Base-by-base conservation (phyloP, 2,113 vertebrate species). In the Pyrgilauda ruficollis region DNA sequence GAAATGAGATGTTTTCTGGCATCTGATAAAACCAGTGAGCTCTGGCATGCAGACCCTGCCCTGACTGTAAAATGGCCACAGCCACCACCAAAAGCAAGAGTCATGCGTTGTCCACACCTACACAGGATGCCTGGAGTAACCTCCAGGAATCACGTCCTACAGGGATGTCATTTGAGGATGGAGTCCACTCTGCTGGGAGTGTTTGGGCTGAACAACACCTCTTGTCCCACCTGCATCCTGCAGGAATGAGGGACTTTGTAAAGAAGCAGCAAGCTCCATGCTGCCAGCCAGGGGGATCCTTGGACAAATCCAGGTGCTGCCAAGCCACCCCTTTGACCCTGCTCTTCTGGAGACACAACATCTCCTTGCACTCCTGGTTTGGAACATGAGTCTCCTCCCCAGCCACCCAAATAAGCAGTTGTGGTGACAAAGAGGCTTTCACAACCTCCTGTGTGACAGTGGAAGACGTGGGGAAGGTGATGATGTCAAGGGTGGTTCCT, bases 401-500 rank as follows among this genome's bases (percentile, higher is more conserved):
- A 83, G 5, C 5, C 21, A 39, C 23, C 9, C 59, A 93, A 89
- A 62, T 15, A 68, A 31, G 66, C 84, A 77, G 73, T 56, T 88
- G 63, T 7, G 7, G 61, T 50, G 83, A 67, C 87, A 73, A 49
- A 23, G 59, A 73, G 63, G 69, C 59, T 96, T 94, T 90, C 93
- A 69, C 70, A 96, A 97, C 70, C 43, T 92, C 66, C 62, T 47
- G 80, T 18, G 16, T 17, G 81, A 21, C 89, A 33, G 77, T 1
- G 2, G 67, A 17, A n/a, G 87, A 81, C 0, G 9, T 63, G 68
- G 86, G 81, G 84, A 79, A 86, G 91, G 85, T 75, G 90, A 24
- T 86, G 94, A 96, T 77, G 91, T 90, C 78, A 80, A 31, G 49
- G 7, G 2, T 35, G 72, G 93, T 64, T 89, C 84, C 91, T 87